Evolutionary conservation across 2,888 invertebrate genomes (phyloP).

Genomic region (Standfussiana lucernea): DNA sequence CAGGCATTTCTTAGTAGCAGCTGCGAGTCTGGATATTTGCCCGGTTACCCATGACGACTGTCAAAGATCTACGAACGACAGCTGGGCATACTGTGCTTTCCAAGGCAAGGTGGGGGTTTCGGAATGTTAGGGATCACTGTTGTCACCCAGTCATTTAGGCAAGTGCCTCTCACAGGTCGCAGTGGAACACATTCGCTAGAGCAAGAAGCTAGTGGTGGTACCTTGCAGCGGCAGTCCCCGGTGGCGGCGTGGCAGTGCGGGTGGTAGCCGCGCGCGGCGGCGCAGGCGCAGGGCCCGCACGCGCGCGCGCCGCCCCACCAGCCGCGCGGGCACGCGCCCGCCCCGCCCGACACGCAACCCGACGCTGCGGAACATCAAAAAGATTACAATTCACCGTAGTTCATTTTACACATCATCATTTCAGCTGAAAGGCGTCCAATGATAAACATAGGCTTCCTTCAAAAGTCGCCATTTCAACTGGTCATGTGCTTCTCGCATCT

Average conservation of each 20-base stretch:
- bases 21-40: neutral
- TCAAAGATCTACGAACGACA: neutral
- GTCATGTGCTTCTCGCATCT: neutral
- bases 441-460: neutral
- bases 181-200: neutral
- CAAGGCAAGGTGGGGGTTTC: neutral
- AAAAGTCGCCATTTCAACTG: neutral
- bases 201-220: slow-evolving; percentile 14
- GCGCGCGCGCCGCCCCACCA: slow-evolving; percentile 98
- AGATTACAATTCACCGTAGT: neutral
- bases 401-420: neutral
- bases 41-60: neutral
- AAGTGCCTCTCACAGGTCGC: neutral
- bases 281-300: slow-evolving; percentile 98
- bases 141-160: too few relatives aligned
- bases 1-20: neutral
- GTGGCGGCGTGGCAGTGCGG: slow-evolving; percentile 96
- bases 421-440: neutral
- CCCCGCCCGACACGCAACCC: slow-evolving; percentile 92
- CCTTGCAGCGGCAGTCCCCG: slow-evolving; percentile 97
- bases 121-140: neutral
- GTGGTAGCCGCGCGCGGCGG: slow-evolving; percentile 95
- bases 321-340: slow-evolving; percentile 95
- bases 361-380: slow-evolving; percentile 77
- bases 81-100: neutral